Conservation (phyloP, 2,888 invertebrate genomes). For the Plagiodera versicolora region DNA sequence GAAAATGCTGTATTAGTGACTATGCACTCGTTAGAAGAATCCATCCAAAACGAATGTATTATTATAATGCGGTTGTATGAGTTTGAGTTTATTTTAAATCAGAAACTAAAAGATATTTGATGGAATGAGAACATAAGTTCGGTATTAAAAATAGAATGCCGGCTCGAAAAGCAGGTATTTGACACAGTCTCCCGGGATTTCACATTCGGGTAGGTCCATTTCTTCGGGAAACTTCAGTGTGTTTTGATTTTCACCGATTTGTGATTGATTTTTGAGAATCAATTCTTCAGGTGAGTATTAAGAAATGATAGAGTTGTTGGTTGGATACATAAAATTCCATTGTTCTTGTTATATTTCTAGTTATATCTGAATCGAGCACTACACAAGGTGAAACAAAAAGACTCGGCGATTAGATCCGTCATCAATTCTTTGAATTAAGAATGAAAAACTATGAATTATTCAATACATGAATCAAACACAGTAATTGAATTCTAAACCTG, state of each 20-base stretch:
- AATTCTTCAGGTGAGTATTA: neutral
- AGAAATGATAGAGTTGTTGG: too few species aligned
- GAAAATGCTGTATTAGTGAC: too few species aligned
- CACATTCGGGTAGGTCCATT: slow-evolving; percentile 26
- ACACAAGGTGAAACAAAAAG: too few species aligned
- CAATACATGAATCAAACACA: too few species aligned
- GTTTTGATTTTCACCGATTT: neutral
- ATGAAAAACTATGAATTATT: too few species aligned
- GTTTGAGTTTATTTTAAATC: slow-evolving; percentile 36
- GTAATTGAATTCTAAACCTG: too few species aligned
- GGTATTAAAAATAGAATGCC: slow-evolving; percentile 29
- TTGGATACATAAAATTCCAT: too few species aligned
- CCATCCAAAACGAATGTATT: neutral
- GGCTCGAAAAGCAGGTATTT: slow-evolving; percentile 29
- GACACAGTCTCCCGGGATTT: slow-evolving; percentile 36
- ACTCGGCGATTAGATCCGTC: too few species aligned
- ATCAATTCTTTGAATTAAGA: too few species aligned
- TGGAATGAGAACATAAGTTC: slow-evolving; percentile 30
- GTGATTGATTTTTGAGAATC: neutral
- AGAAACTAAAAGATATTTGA: slow-evolving; percentile 37
- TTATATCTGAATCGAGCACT: too few species aligned
- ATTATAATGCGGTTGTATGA: slow-evolving; percentile 16
- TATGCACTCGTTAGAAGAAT: too few species aligned
- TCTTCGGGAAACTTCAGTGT: neutral
- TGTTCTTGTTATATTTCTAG: too few species aligned